Evolutionary conservation across 2,113 vertebrate genomes (phyloP).

Genomic region (Austrofundulus limnaeus): DNA sequence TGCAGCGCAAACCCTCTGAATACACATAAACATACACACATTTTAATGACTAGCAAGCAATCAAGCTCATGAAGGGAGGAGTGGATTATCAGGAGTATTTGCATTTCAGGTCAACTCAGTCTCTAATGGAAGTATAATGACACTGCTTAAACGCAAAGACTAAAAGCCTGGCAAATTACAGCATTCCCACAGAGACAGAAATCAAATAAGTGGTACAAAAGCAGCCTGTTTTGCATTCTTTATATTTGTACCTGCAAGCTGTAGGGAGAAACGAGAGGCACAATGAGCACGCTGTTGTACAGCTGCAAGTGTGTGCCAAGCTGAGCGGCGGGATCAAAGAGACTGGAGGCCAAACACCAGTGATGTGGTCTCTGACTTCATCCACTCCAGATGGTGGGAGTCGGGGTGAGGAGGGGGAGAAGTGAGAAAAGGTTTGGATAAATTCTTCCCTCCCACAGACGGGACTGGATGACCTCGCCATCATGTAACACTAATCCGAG

Average conservation of each 20-base stretch:
- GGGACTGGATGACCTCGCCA: slow-evolving; percentile 75
- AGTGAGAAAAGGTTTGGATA: slow-evolving; percentile 44
- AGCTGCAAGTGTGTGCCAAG: slow-evolving; percentile 83
- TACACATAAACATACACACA: slow-evolving; percentile 27
- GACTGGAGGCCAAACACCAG: slow-evolving; percentile 83
- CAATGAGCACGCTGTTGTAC: slow-evolving; percentile 77
- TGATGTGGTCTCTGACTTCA: slow-evolving; percentile 94
- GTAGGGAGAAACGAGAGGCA: slow-evolving; percentile 36
- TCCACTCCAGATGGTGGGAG: slow-evolving; percentile 88
- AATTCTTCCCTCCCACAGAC: slow-evolving; percentile 76
- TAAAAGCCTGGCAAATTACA: slow-evolving; percentile 67
- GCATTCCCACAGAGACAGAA: slow-evolving; percentile 56
- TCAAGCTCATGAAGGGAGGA: slow-evolving; percentile 59
- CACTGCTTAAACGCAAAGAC: slow-evolving; percentile 50
- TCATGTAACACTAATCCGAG: slow-evolving; percentile 84
- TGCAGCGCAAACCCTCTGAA: slow-evolving; percentile 25
- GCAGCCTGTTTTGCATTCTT: slow-evolving; percentile 46
- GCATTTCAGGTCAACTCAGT: slow-evolving; percentile 69
- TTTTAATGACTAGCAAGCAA: slow-evolving; percentile 62
- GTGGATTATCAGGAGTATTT: slow-evolving; percentile 72
- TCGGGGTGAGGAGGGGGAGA: slow-evolving; percentile 20
- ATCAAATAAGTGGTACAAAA: slow-evolving; percentile 61
- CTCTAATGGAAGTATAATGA: slow-evolving; percentile 76
- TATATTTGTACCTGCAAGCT: slow-evolving; percentile 53
- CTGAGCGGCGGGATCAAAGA: slow-evolving; percentile 87